Conservation (phyloP, 2,113 vertebrate species). For the Mesembrinibis cayennensis region DNA sequence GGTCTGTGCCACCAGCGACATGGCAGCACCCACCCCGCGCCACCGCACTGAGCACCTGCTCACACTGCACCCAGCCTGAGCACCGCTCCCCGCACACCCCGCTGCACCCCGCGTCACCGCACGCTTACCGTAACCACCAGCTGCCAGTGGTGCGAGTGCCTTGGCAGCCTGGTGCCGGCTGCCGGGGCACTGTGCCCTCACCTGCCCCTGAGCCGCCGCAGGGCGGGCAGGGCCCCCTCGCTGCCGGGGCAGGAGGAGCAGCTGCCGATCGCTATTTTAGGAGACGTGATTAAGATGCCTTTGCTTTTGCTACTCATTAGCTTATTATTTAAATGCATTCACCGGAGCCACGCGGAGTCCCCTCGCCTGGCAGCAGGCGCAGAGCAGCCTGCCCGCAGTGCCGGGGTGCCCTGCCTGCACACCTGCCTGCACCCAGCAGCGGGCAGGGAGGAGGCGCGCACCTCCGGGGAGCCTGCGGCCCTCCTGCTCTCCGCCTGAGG, state of each 20-base stretch:
- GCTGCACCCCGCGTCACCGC: fast-evolving
- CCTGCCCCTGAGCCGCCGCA: neutral
- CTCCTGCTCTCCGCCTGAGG: neutral
- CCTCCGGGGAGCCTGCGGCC: fast-evolving
- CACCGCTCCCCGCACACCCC: neutral
- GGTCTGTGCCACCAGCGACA: fast-evolving
- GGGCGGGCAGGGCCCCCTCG: neutral
- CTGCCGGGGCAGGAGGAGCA: neutral
- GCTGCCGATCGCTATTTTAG: constrained; percentile 29
- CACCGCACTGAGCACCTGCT: neutral
- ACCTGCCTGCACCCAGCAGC: neutral
- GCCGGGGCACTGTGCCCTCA: neutral
- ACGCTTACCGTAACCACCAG: fast-evolving
- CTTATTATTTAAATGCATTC: constrained; percentile 41
- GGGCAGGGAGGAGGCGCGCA: neutral
- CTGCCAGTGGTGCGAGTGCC: neutral
- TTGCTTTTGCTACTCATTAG: constrained; percentile 24
- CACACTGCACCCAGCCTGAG: neutral
- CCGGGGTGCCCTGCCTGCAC: neutral
- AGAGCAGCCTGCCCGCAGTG: neutral
- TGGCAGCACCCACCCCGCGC: neutral
- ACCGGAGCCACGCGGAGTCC: fast-evolving
- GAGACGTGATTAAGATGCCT: neutral
- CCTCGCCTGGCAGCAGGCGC: fast-evolving
- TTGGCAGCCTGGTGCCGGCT: neutral